Evolutionary conservation across 2,797 vertebrate species (phyloP).

Genomic region (Rhabdomys pumilio): DNA sequence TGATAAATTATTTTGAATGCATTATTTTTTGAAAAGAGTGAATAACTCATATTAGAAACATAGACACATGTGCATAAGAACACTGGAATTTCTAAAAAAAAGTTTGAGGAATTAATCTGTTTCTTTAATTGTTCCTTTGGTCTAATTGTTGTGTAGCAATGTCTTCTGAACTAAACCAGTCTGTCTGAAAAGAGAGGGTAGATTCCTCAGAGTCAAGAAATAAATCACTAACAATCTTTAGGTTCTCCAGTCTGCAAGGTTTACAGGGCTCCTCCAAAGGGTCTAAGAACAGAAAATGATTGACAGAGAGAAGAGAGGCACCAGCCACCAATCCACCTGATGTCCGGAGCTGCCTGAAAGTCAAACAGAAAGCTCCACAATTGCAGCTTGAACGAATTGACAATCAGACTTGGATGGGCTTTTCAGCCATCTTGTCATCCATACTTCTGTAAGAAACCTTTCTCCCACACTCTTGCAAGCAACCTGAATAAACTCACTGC

Average conservation of each 20-base stretch:
- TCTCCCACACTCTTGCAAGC: background rate
- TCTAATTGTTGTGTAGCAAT: background rate
- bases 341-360: background rate
- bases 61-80: background rate
- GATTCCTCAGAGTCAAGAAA: background rate
- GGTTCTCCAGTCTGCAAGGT: background rate
- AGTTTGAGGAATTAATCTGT: background rate
- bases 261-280: background rate
- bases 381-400: background rate
- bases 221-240: background rate
- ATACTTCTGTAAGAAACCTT: background rate
- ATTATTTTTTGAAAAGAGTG: background rate
- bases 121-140: background rate
- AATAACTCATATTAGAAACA: background rate
- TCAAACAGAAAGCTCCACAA: no score
- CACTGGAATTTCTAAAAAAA: conserved; percentile 30
- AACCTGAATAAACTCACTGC: background rate
- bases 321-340: background rate
- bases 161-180: background rate
- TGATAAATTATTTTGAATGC: background rate
- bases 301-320: background rate
- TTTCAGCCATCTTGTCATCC: background rate
- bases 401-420: background rate
- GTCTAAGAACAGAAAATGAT: background rate
- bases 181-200: background rate